Conservation (phyloP, 1,140 invertebrate species). For the Parasteatoda tepidariorum region DNA sequence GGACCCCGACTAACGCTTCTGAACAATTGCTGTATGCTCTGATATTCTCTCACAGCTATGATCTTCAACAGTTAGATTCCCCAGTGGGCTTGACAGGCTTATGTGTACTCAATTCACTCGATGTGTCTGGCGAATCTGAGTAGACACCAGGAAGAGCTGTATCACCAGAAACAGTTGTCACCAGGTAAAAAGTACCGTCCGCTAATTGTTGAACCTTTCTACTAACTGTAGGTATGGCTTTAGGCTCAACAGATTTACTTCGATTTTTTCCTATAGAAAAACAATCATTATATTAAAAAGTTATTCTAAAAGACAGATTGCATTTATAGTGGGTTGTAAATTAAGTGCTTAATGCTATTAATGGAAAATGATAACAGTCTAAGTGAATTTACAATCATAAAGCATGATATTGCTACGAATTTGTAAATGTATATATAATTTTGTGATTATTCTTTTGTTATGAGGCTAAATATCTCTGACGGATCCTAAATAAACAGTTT, state of each 20-base stretch:
- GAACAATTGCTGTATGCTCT: too few species aligned
- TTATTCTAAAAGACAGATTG: too few species aligned
- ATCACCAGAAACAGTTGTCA: constrained; percentile 52
- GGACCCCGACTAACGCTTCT: too few species aligned
- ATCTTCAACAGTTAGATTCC: constrained; percentile 49
- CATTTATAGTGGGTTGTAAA: too few species aligned
- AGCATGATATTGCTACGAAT: too few species aligned
- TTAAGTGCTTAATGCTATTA: too few species aligned
- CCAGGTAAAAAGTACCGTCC: constrained; percentile 41
- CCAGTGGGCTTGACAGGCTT: constrained; percentile 42
- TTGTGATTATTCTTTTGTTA: too few species aligned
- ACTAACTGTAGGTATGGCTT: constrained; percentile 25
- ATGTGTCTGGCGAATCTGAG: constrained; percentile 51
- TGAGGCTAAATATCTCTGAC: too few species aligned
- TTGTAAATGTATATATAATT: too few species aligned
- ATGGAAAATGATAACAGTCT: too few species aligned
- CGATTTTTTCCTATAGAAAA: constrained; percentile 25
- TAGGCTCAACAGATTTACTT: constrained; percentile 30
- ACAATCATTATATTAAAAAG: neutral
- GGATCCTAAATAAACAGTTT: too few species aligned
- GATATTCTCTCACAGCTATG: neutral
- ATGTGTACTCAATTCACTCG: constrained; percentile 46
- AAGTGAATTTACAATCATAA: too few species aligned
- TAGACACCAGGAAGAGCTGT: constrained; percentile 49
- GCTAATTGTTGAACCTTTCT: constrained; percentile 54